These are phyloP conservation scores for Pimephales promelas DNA, from an alignment of 2,113 vertebrate genomes.

Conservation along the genomic window DNA sequence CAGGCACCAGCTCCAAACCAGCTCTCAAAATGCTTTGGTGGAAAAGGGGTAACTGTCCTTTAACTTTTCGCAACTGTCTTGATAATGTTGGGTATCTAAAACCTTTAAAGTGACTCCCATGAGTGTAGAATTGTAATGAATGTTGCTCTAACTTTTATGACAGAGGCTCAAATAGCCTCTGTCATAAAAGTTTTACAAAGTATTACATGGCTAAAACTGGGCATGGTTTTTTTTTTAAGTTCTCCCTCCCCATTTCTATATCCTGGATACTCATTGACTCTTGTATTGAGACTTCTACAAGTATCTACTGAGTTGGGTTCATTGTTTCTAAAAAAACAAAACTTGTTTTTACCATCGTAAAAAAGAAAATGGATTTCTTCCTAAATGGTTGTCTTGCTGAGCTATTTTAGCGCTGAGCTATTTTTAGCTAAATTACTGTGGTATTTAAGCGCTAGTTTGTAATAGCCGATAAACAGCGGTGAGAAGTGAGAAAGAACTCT, in stretches of 20 bases:
- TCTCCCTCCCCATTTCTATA: background rate
- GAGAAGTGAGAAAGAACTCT: slow-evolving; percentile 37
- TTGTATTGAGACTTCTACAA: background rate
- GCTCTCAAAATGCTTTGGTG: too few species aligned
- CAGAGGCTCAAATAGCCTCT: too few species aligned
- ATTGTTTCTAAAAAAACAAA: background rate
- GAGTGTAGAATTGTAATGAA: too few species aligned
- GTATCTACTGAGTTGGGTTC: background rate
- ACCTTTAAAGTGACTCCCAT: too few species aligned
- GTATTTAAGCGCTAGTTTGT: slow-evolving; percentile 55
- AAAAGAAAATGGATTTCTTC: background rate
- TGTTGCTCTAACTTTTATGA: too few species aligned
- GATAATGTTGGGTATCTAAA: too few species aligned
- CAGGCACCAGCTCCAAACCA: too few species aligned
- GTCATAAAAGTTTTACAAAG: too few species aligned
- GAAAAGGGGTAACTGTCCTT: too few species aligned
- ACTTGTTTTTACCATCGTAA: background rate
- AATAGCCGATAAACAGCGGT: slow-evolving; percentile 14
- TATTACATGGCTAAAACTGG: too few species aligned
- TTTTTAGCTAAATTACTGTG: slow-evolving; percentile 40
- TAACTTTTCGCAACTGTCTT: too few species aligned
- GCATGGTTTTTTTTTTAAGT: too few species aligned
- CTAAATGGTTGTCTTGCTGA: background rate
- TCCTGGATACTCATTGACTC: background rate
- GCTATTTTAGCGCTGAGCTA: slow-evolving; percentile 14